A percentile compares a stretch with the other conserved stretches of the same genome.
Evolutionary conservation across 1,140 invertebrate genomes (phyloP).

Genomic region (Drosophila navojoa): DNA sequence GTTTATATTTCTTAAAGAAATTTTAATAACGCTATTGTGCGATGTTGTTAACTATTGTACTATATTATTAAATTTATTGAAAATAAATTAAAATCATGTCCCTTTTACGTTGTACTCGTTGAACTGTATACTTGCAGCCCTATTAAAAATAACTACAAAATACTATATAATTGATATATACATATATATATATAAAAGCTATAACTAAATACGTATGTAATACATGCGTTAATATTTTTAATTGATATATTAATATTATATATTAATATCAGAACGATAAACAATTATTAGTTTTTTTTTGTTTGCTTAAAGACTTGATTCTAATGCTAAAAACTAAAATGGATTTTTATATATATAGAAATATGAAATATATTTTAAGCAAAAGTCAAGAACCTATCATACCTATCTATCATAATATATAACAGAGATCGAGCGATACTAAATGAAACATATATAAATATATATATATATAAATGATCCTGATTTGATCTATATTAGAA

Average conservation of each 20-base stretch:
- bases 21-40: constrained; percentile 84
- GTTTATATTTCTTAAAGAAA: constrained; percentile 84
- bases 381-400: constrained; percentile 45
- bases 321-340: constrained; percentile 34
- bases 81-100: constrained; percentile 57
- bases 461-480: constrained; percentile 1
- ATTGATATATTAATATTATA: constrained; percentile 77
- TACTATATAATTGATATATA: constrained; percentile 31
- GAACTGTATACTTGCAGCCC: constrained; percentile 27
- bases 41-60: constrained; percentile 83
- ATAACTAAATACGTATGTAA: constrained; percentile 56
- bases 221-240: constrained; percentile 50
- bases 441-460: neutral
- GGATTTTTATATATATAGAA: constrained; percentile 18
- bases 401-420: constrained; percentile 7
- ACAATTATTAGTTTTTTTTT: neutral
- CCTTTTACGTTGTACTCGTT: constrained; percentile 43
- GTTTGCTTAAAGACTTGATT: constrained; percentile 62
- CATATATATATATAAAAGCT: constrained; percentile 39
- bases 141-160: constrained; percentile 31
- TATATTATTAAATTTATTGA: constrained; percentile 66
- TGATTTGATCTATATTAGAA: constrained; percentile 33
- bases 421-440: constrained; percentile 5
- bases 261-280: constrained; percentile 70
- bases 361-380: constrained; percentile 20